phyloP scores from a whole-genome alignment of 2,888 invertebrate genomes.

The Athalia rosae region DNA sequence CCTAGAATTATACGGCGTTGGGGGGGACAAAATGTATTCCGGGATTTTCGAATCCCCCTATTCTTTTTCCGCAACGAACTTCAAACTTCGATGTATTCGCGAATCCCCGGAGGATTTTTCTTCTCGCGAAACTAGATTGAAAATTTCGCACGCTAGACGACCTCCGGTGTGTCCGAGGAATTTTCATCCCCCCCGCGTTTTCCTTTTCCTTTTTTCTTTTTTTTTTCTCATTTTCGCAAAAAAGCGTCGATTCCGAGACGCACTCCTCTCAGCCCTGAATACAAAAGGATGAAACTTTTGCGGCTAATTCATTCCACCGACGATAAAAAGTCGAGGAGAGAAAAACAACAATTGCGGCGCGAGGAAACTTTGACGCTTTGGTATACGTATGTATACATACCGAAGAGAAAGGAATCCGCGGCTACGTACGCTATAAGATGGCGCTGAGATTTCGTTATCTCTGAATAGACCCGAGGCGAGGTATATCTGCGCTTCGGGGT shows the following conservation, averaged over 20 bases:
- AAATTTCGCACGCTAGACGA: background rate
- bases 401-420: background rate
- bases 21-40: conserved; percentile 12
- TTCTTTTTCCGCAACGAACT: background rate
- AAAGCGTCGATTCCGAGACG: no score
- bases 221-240: no score
- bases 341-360: background rate
- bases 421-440: background rate
- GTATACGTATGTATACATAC: no score
- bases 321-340: background rate
- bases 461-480: background rate
- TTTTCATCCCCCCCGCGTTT: no score
- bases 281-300: no score
- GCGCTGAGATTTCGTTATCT: conserved; percentile 8
- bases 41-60: conserved; percentile 1
- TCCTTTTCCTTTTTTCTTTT: no score
- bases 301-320: background rate
- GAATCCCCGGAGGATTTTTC: background rate
- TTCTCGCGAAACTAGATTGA: background rate
- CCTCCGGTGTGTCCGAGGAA: no score
- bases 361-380: conserved; percentile 13
- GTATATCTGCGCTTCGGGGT: background rate
- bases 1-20: background rate
- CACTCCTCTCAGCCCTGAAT: no score
- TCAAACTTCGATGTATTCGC: no score